A percentile compares a stretch with the other conserved stretches of the same genome.
Evolutionary conservation across 2,797 vertebrate genomes (phyloP).

Genomic region (Lindbergichthys nudifrons): DNA sequence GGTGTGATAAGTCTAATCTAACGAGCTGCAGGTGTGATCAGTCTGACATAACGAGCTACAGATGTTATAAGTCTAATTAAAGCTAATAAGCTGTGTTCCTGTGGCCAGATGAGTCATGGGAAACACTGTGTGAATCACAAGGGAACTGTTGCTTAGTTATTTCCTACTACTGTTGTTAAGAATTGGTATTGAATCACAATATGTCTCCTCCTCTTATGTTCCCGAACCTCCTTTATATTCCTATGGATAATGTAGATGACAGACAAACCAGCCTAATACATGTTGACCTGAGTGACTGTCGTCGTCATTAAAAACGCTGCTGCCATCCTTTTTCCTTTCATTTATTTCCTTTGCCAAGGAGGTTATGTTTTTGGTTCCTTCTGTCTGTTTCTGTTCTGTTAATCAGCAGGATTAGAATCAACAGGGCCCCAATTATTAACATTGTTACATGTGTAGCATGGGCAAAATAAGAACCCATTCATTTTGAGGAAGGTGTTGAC

Average conservation of each 20-base stretch:
- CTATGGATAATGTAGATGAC: background rate
- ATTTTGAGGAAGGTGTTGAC: background rate
- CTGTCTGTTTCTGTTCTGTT: too few species aligned
- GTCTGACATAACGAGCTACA: background rate
- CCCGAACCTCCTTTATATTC: background rate
- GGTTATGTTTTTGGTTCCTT: too few species aligned
- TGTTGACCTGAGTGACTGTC: background rate
- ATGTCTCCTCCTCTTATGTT: background rate
- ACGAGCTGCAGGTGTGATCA: constrained; percentile 5
- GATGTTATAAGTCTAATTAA: background rate
- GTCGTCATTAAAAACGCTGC: background rate
- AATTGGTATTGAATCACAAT: background rate
- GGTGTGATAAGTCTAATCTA: background rate
- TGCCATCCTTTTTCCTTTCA: background rate
- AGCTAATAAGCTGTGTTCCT: constrained; percentile 28
- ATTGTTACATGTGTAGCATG: too few species aligned
- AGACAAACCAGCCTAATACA: background rate
- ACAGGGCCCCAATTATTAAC: too few species aligned
- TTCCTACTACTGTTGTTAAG: background rate
- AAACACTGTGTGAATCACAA: background rate
- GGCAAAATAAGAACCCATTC: too few species aligned
- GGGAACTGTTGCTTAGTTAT: background rate
- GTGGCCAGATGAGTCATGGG: background rate
- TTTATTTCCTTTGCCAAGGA: background rate
- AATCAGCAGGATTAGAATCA: too few species aligned